Evolutionary conservation across 2,888 invertebrate species (phyloP), one percentile per base, ranked within the genome.

Genomic region (Zeuzera pyrina): DNA sequence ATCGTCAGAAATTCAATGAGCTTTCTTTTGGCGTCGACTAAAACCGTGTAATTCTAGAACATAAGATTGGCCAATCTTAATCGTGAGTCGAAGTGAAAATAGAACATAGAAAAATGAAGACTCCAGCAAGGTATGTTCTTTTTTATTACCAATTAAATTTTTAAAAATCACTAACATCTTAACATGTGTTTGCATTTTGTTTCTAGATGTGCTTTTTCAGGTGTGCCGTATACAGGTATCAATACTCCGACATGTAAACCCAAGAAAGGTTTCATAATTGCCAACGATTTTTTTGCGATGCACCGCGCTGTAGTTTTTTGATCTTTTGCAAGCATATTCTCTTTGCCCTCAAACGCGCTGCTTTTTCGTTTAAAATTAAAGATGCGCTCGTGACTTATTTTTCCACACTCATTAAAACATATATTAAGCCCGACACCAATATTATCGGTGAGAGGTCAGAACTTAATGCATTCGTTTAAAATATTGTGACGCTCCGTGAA

Each of bases 11-110:
- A 3, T n/a, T 29, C 31, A 48, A 45, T 10, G 10, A 59, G 59
- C 69, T 74, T 76, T 69, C 68, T 70, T 76, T 78, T 73, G 67
- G 63, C 64, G 54, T 60, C 66, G 68, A 61, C 51, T 43, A 45
- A 46, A 41, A 50, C 45, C 52, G 47, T 50, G 53, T 53, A 50
- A 57, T 43, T 46, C 48, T 70, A 68, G 63, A 58, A 52, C 43
- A 31, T 72, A 77, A 74, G 70, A 68, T 76, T 77, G 78, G 76
- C 76, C 77, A 77, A 76, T 77, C 67, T 56, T 59, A 58, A 16
- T 34, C 16, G 13, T 43, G 54, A 56, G 61, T 46, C 56, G 63
- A 53, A 52, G 51, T 52, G 61, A 57, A 49, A 38, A 53, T 36
- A 39, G 50, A 61, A 68, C 51, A 66, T 22, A 29, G 47, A 45